Evolutionary conservation across 2,888 invertebrate species (phyloP).

Genomic region (Aphodius granarius): DNA sequence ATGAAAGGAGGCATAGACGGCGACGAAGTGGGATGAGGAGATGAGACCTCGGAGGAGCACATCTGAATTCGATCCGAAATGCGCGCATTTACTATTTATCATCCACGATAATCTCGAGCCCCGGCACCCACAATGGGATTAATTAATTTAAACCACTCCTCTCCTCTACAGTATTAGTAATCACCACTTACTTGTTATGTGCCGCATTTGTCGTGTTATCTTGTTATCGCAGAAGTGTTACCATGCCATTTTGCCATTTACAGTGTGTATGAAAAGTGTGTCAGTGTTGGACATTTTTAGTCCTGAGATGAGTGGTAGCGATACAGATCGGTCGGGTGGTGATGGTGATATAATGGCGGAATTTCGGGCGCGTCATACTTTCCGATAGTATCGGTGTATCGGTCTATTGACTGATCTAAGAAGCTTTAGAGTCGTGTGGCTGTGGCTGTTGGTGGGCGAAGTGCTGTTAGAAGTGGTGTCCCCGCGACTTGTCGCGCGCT

Average conservation of each 20-base stretch:
- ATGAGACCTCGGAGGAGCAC: neutral
- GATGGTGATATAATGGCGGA: neutral
- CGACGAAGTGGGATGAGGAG: neutral
- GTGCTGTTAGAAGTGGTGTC: constrained; percentile 49
- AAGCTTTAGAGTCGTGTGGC: constrained; percentile 42
- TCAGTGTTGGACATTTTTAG: neutral
- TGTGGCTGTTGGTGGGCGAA: constrained; percentile 52
- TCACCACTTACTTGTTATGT: neutral
- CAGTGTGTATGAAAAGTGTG: neutral
- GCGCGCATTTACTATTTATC: constrained; percentile 4
- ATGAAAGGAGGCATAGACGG: neutral
- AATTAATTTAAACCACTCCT: constrained; percentile 6
- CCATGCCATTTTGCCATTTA: neutral
- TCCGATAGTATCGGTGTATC: neutral
- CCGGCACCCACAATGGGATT: constrained; percentile 5
- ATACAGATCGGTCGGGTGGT: neutral
- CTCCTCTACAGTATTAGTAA: neutral
- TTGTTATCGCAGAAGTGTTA: neutral
- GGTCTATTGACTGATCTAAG: constrained; percentile 30
- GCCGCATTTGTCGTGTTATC: neutral
- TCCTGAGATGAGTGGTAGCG: neutral
- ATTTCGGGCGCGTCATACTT: neutral
- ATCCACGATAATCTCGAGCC: constrained; percentile 9
- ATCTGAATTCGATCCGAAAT: constrained; percentile 6
- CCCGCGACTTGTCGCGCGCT: constrained; percentile 37